Percentiles rank a stretch among this genome's conserved stretches.
These are phyloP conservation scores for Beroe ovata DNA, from an alignment of 37 sponge, comb jelly and placozoan species.

Conservation along the genomic window DNA sequence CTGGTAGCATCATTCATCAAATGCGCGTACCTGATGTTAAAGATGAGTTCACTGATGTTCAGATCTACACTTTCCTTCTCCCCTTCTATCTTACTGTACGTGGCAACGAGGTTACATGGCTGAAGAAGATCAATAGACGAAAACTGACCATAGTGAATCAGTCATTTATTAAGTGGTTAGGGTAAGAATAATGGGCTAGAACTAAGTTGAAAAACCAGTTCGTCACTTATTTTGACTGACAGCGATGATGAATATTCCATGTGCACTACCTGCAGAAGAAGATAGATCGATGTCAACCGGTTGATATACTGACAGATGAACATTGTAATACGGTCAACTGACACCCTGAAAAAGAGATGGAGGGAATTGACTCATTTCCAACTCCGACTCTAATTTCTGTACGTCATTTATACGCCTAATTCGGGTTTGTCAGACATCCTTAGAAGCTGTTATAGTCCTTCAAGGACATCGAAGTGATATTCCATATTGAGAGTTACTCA, in stretches of 20 bases:
- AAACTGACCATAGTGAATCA: too few species aligned
- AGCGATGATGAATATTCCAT: neutral
- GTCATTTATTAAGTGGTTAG: too few species aligned
- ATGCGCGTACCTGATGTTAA: slow-evolving; percentile 53
- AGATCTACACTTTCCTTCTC: slow-evolving; percentile 55
- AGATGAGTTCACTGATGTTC: slow-evolving; percentile 11
- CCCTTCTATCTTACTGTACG: slow-evolving; percentile 51
- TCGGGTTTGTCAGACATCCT: too few species aligned
- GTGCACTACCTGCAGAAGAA: slow-evolving; percentile 18
- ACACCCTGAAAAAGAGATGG: neutral
- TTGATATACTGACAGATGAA: slow-evolving; percentile 65
- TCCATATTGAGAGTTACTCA: neutral
- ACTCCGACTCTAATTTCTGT: too few species aligned
- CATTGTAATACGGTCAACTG: slow-evolving; percentile 12
- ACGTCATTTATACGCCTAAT: too few species aligned
- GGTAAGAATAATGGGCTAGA: too few species aligned
- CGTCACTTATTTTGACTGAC: too few species aligned
- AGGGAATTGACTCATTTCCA: neutral
- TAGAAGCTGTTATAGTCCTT: neutral
- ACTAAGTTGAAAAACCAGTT: too few species aligned
- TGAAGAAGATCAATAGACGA: too few species aligned
- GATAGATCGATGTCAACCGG: slow-evolving; percentile 21
- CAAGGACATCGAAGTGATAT: neutral
- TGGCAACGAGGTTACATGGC: neutral
- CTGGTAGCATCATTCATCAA: too few species aligned